These are phyloP conservation scores for Pristiophorus japonicus DNA, from an alignment of 2,113 vertebrate genomes.

Conservation along the genomic window DNA sequence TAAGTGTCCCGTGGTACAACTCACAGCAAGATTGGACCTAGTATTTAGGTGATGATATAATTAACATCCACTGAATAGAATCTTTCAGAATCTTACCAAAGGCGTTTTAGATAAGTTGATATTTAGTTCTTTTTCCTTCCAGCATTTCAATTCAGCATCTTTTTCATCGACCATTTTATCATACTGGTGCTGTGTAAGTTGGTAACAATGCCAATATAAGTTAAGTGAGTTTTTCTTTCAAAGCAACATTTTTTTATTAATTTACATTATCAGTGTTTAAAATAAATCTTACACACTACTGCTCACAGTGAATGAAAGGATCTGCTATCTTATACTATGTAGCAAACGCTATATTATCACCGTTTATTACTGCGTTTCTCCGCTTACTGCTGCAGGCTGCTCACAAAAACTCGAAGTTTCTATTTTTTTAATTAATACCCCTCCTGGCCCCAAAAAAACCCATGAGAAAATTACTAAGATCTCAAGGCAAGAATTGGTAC, in stretches of 20 bases:
- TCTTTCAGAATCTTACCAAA: constrained; percentile 61
- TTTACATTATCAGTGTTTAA: background rate
- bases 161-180: constrained; percentile 83
- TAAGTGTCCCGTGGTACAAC: background rate
- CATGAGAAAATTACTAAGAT: no score
- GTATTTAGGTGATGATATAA: background rate
- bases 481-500: no score
- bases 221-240: background rate
- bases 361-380: no score
- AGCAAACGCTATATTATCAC: background rate
- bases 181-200: constrained; percentile 68
- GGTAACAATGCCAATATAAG: constrained; percentile 17
- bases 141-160: constrained; percentile 70
- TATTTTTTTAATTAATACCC: no score
- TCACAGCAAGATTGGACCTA: background rate
- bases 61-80: background rate
- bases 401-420: no score
- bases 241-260: background rate
- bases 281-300: background rate
- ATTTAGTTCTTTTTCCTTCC: constrained; percentile 66
- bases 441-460: no score
- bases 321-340: background rate
- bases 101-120: constrained; percentile 55
- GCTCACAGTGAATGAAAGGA: background rate
- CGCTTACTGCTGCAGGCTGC: no score